A percentile compares a stretch with the other conserved stretches of the same genome.
Conservation (phyloP, 2,113 vertebrate genomes). For the Pholis gunnellus region DNA sequence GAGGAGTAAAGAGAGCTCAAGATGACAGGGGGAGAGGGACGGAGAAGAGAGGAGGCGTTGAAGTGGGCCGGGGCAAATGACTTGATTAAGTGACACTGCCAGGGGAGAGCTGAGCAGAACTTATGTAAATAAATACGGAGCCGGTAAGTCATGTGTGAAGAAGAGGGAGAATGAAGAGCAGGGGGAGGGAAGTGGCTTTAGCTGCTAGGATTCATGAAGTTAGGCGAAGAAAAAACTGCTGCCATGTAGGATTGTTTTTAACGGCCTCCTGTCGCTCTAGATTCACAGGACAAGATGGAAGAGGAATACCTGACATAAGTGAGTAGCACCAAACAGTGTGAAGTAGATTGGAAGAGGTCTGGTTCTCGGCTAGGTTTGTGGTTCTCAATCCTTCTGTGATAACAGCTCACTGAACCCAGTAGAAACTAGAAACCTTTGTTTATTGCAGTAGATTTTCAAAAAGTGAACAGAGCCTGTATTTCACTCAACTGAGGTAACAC, state of each 20-base stretch:
- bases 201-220: constrained; percentile 24
- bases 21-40: constrained; percentile 11
- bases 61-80: constrained; percentile 64
- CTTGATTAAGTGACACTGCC: constrained; percentile 76
- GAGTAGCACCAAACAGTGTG: constrained; percentile 10
- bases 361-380: not conserved
- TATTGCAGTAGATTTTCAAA: not conserved
- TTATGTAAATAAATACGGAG: constrained; percentile 72
- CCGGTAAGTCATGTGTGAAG: constrained; percentile 74
- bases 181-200: constrained; percentile 37
- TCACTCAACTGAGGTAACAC: not conserved
- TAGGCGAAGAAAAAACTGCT: constrained; percentile 24
- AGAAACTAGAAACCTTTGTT: not conserved
- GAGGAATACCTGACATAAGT: constrained; percentile 16
- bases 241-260: constrained; percentile 25
- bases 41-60: not conserved
- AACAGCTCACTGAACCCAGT: not conserved
- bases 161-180: constrained; percentile 58
- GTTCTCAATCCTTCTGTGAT: not conserved
- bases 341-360: constrained; percentile 3
- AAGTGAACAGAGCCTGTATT: not conserved
- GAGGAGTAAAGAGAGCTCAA: constrained; percentile 31
- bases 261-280: not conserved
- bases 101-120: constrained; percentile 65
- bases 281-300: constrained; percentile 22